These are phyloP conservation scores for Oreochromis tanganicae DNA, from an alignment of 2,113 vertebrate genomes.

Conservation along the genomic window DNA sequence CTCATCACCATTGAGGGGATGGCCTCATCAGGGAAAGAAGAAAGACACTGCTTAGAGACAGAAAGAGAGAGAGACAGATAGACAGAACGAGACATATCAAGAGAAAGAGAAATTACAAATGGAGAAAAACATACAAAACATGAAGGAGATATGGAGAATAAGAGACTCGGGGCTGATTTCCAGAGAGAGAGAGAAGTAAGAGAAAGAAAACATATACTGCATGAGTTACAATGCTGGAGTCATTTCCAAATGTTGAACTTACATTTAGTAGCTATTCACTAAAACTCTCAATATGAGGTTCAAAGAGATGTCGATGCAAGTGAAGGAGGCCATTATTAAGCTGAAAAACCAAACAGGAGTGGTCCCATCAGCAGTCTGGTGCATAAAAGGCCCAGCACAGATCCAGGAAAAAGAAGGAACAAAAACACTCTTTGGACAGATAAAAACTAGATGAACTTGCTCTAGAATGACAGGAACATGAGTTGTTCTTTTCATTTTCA, in stretches of 20 bases:
- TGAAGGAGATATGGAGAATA: neutral
- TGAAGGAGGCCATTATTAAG: neutral
- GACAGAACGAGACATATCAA: neutral
- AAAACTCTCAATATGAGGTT: neutral
- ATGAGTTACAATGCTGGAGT: neutral
- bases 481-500: neutral
- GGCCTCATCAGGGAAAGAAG: slow-evolving; percentile 54
- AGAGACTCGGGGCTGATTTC: neutral
- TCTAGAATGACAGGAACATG: neutral
- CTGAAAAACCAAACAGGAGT: neutral
- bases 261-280: neutral
- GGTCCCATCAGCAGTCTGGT: neutral
- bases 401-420: neutral
- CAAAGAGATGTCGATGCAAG: neutral
- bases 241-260: neutral
- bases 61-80: neutral
- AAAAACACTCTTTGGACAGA: neutral
- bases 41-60: slow-evolving; percentile 2
- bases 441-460: neutral
- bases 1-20: slow-evolving; percentile 63
- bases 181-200: neutral
- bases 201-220: neutral
- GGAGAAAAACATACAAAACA: neutral
- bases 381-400: neutral
- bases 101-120: neutral